These are phyloP conservation scores for Chionoecetes opilio DNA, from an alignment of 1,140 invertebrate genomes.

Conservation along the genomic window DNA sequence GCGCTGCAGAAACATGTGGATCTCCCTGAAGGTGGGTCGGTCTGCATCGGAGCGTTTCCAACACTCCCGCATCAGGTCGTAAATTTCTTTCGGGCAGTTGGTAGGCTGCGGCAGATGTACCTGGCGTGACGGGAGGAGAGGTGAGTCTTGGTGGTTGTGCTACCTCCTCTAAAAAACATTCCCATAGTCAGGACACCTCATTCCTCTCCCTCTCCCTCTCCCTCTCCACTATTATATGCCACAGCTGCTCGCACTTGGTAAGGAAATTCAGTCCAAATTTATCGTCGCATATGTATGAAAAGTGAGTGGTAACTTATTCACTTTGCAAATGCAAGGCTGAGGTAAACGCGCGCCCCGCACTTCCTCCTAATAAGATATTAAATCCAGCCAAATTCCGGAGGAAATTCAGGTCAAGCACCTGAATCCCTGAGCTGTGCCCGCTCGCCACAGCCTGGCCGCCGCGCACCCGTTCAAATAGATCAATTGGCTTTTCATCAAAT, in stretches of 20 bases:
- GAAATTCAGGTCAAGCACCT: background rate
- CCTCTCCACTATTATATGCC: background rate
- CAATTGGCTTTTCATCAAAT: no score
- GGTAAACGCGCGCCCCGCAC: background rate
- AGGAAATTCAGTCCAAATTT: background rate
- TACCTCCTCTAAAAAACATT: background rate
- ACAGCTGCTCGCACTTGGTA: background rate
- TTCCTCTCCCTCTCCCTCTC: background rate
- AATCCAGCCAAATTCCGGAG: background rate
- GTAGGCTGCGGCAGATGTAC: slow-evolving; percentile 85
- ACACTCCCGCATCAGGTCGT: slow-evolving; percentile 90
- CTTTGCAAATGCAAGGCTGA: background rate
- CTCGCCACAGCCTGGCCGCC: no score
- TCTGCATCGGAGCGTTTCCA: slow-evolving; percentile 89
- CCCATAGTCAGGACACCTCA: background rate
- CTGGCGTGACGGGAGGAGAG: slow-evolving; percentile 51
- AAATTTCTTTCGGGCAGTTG: slow-evolving; percentile 88
- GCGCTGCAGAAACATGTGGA: slow-evolving; percentile 89
- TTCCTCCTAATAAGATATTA: background rate
- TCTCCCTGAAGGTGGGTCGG: slow-evolving; percentile 89
- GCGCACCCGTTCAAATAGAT: no score
- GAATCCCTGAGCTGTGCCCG: no score
- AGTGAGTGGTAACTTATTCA: background rate
- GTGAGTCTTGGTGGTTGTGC: background rate
- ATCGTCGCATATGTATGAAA: background rate